phyloP scores from a whole-genome alignment of 2,888 invertebrate genomes.

The Drosophila fulvimacula region DNA sequence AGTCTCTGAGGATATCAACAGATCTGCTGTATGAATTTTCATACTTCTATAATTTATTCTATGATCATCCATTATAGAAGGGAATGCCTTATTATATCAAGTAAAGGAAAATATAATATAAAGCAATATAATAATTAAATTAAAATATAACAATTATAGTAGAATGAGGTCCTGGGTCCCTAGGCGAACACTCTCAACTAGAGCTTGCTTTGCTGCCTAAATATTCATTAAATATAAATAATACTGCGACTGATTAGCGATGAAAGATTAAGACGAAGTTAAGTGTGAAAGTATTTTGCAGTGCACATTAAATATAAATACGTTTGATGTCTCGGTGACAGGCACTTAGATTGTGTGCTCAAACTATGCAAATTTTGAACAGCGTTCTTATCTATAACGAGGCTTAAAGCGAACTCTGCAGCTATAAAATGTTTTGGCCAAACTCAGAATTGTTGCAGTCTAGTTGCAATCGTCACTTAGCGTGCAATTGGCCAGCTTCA shows the following conservation, averaged over 20 bases:
- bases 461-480: constrained; percentile 1
- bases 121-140: no score
- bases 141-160: no score
- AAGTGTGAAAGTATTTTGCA: background rate
- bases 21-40: no score
- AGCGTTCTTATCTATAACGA: background rate
- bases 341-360: background rate
- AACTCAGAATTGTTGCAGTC: background rate
- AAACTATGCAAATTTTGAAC: background rate
- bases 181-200: no score
- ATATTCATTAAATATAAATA: no score
- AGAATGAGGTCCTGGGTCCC: no score
- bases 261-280: background rate
- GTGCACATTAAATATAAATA: background rate
- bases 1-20: no score
- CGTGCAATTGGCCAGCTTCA: background rate
- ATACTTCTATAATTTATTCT: no score
- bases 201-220: no score
- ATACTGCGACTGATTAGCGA: background rate
- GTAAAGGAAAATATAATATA: no score
- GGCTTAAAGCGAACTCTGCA: background rate
- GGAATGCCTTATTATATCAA: no score
- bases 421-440: background rate
- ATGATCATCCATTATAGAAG: no score
- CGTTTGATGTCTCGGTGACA: background rate